Evolutionary conservation across 2,797 vertebrate genomes (phyloP), one percentile per base, ranked within the genome.

Genomic region (Potorous gilbertii): DNA sequence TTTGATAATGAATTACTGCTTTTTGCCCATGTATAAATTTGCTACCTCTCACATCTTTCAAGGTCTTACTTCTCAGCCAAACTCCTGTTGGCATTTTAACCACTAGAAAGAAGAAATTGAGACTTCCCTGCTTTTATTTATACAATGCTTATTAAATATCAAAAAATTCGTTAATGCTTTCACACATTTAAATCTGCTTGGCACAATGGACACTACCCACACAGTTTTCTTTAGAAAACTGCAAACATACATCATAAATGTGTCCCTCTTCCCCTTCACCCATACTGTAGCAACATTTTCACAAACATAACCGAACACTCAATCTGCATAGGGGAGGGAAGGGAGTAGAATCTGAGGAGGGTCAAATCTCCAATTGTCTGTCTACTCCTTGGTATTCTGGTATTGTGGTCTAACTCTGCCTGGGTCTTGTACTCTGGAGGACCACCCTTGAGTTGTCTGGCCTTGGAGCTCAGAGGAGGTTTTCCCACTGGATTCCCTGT

Each of bases 221-320:
- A 55, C 81, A 54, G 54, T 90, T 96, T 94, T 94, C 95, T 95
- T 93, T 74, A 54, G 56, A 21, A 97, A 97, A 92, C 21, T 91
- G 31, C 5, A 52, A 87, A 87, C 16, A 93, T 27, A 92, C 62
- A 18, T 16, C 14, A 95, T 92, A 92, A 94, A 92, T 10, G n/a
- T 59, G 59, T 66, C 57, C 50, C 90, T 0, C 34, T 62, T 0
- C 11, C 3, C 55, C 56, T 93, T 93, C 28, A n/a, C 27, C 34
- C 29, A 3, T 14, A 12, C 27, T n/a, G 28, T 8, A 59, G 34
- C 93, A 89, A 62, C 21, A 56, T 24, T 93, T 5, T 90, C 4
- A 3, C 89, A 90, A 93, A 66, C 46, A 91, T 56, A 91, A 91
- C 16, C 31, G 55, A 92, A 81, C 46, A 46, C 14, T 55, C 28